Conservation (phyloP, 2,113 vertebrate genomes). For the Gallinago jamesoni region DNA sequence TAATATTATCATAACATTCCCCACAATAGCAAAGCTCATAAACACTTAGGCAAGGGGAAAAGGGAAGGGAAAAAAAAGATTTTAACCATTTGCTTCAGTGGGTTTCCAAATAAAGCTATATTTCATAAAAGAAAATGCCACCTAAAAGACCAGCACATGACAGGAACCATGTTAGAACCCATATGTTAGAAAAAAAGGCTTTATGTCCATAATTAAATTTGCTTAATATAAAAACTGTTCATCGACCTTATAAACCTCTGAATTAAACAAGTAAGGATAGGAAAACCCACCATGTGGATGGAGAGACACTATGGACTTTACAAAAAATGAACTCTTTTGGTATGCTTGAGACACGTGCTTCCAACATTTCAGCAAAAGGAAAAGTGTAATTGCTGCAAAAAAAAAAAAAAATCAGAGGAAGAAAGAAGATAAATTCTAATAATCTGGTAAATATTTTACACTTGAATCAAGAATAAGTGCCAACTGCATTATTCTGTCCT, state of each 20-base stretch:
- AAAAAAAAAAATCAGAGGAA: not conserved
- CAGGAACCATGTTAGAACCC: not conserved
- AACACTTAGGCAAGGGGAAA: not conserved
- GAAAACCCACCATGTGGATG: not conserved
- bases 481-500: not conserved
- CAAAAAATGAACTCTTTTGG: not conserved
- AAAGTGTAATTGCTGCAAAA: not conserved
- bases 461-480: not conserved
- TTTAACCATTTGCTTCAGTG: not conserved
- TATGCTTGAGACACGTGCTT: not conserved
- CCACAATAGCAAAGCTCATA: not conserved
- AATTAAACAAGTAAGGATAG: not conserved
- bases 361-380: not conserved
- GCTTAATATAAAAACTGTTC: not conserved
- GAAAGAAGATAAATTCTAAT: not conserved
- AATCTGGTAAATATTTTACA: not conserved
- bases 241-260: not conserved
- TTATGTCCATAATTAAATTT: not conserved
- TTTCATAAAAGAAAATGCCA: not conserved
- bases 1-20: not conserved
- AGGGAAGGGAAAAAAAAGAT: fast-evolving
- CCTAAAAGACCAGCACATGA: not conserved
- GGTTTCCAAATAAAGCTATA: not conserved
- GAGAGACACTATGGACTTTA: not conserved
- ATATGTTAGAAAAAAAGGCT: fast-evolving